Base-by-base conservation (phyloP, 1,140 invertebrate species). In the Diachasma alloeum region DNA sequence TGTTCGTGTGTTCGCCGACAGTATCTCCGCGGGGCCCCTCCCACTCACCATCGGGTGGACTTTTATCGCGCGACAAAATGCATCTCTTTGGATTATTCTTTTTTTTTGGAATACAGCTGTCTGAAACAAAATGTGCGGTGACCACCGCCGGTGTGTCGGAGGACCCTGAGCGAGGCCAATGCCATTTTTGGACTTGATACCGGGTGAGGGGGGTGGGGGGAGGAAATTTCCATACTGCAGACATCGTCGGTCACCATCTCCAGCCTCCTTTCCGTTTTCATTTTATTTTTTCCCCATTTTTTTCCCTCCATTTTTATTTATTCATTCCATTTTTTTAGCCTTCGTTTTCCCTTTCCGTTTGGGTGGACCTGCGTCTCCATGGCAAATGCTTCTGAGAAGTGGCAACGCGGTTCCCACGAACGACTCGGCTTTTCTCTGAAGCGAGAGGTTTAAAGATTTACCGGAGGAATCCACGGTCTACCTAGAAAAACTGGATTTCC, bases 41-140 rank as follows among this genome's bases (percentile, higher is more conserved):
- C 81, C 82, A 82, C 81, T 37, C 75, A 72, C 66, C 74, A 68
- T 72, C 77, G 71, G 74, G 67, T 66, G 42, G 74, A 48, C 48
- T 70, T 80, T 85, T 82, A 83, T 85, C 83, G 81, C 74, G 74
- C 78, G 81, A 86, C 85, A 86, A 86, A 86, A 86, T 85, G 85
- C 83, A 85, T 85, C 84, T 80, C 84, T 77, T 82, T 82, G 78
- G 83, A 63, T 77, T 53, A 36, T 63, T 39, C 4, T 53, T 39
- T n/a, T 37, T 68, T 68, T 37, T 37, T 37, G 0, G 68, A 56
- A 70, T 79, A 81, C 81, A 81, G 78, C 82, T 82, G 82, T 81
- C 75, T 77, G 74, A 83, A 82, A 80, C 79, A 78, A 79, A 75
- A 74, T 72, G 17, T 53, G 37, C 74, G 26, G 53, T 37, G 46